phyloP scores from a whole-genome alignment of 2,797 vertebrate genomes.

The Rhynchonycteris naso region DNA sequence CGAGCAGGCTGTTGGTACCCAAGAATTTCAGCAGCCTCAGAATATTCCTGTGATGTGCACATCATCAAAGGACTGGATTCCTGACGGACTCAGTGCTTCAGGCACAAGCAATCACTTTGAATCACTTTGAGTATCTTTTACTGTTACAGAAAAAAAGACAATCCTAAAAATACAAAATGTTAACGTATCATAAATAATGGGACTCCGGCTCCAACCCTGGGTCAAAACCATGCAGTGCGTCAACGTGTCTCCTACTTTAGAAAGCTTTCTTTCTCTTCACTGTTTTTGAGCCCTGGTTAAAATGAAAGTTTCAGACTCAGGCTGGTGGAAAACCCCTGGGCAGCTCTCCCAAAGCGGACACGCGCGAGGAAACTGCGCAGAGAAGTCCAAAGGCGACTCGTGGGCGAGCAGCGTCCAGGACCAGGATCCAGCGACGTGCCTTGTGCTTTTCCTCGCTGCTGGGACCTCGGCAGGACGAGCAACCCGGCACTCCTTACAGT shows the following conservation, averaged over 20 bases:
- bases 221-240: neutral
- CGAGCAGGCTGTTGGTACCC: too few relatives aligned
- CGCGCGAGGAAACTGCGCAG: neutral
- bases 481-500: neutral
- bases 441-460: too few relatives aligned
- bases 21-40: too few relatives aligned
- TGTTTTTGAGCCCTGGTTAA: neutral
- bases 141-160: neutral
- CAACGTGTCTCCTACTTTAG: neutral
- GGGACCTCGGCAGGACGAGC: too few relatives aligned
- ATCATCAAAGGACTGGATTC: too few relatives aligned
- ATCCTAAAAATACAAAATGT: neutral
- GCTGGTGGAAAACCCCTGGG: neutral
- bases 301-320: neutral
- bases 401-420: too few relatives aligned
- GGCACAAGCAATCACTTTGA: neutral
- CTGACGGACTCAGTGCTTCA: too few relatives aligned
- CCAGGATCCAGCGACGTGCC: too few relatives aligned
- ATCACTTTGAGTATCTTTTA: neutral
- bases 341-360: neutral
- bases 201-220: neutral
- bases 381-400: neutral
- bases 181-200: neutral
- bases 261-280: neutral
- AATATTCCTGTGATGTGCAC: fast-evolving